Evolutionary conservation across 2,113 vertebrate genomes (phyloP).

Genomic region (Callopanchax toddi): DNA sequence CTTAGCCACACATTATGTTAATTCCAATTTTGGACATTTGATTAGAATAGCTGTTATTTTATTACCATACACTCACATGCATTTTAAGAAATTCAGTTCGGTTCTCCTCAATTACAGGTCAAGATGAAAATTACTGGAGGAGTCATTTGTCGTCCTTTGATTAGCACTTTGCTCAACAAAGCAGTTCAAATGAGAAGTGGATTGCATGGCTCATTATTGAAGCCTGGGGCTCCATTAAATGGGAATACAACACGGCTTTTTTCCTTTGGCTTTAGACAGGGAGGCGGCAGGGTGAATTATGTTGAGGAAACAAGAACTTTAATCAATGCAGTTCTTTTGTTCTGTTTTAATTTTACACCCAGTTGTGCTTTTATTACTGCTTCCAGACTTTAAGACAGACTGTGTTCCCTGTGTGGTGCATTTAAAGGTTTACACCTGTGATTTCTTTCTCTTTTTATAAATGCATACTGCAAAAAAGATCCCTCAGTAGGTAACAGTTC

Average conservation of each 20-base stretch:
- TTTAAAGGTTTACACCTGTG: constrained; percentile 6
- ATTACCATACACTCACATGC: neutral
- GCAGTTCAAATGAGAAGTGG: constrained; percentile 53
- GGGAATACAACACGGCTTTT: constrained; percentile 37
- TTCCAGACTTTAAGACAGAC: constrained; percentile 27
- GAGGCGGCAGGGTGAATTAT: constrained; percentile 39
- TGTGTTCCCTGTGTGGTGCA: constrained; percentile 16
- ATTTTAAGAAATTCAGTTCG: constrained; percentile 5
- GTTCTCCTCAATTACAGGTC: constrained; percentile 55
- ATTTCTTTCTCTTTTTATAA: too few species aligned
- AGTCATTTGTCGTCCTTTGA: constrained; percentile 44
- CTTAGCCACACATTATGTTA: too few species aligned
- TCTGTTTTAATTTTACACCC: constrained; percentile 11
- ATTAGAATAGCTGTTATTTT: neutral
- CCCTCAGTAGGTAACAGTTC: too few species aligned
- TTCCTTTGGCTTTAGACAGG: constrained; percentile 28
- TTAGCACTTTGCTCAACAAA: constrained; percentile 55
- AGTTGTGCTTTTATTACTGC: neutral
- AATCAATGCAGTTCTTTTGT: constrained; percentile 33
- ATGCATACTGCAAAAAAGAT: too few species aligned
- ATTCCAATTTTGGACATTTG: too few species aligned
- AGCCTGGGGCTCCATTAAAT: constrained; percentile 53
- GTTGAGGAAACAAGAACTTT: constrained; percentile 32
- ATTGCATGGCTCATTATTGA: constrained; percentile 37
- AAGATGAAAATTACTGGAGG: constrained; percentile 39